phyloP scores from a whole-genome alignment of 1,140 invertebrate species.

The Drosophila lacteicornis region DNA sequence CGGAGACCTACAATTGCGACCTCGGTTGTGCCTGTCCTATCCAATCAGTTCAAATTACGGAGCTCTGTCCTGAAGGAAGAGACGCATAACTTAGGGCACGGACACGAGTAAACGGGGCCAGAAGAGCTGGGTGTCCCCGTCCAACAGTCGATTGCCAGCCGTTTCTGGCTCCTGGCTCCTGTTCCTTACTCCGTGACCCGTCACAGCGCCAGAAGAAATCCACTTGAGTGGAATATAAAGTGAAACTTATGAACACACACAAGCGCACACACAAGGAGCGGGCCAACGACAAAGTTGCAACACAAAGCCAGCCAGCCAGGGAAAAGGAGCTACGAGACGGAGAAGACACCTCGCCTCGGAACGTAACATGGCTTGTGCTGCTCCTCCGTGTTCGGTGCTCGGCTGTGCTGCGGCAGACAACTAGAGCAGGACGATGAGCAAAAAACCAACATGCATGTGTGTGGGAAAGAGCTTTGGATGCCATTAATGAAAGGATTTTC shows the following conservation, averaged over 20 bases:
- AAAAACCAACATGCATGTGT: slow-evolving; percentile 31
- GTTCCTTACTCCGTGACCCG: slow-evolving; percentile 28
- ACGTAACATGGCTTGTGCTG: slow-evolving; percentile 44
- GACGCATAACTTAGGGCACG: slow-evolving; percentile 27
- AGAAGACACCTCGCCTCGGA: slow-evolving; percentile 47
- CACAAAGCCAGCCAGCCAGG: slow-evolving; percentile 33
- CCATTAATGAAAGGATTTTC: slow-evolving; percentile 78
- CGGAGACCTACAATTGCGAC: slow-evolving; percentile 5
- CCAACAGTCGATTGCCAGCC: slow-evolving; percentile 37
- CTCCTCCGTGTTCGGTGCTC: slow-evolving; percentile 15
- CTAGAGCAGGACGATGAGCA: slow-evolving; percentile 48
- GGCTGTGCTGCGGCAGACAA: slow-evolving; percentile 28
- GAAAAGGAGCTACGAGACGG: slow-evolving; percentile 31
- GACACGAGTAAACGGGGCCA: slow-evolving; percentile 5
- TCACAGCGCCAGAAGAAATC: slow-evolving; percentile 42
- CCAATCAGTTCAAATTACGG: slow-evolving; percentile 50
- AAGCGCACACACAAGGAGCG: neutral
- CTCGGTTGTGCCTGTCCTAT: slow-evolving; percentile 22
- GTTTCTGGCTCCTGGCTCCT: slow-evolving; percentile 15
- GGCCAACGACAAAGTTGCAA: slow-evolving; percentile 52
- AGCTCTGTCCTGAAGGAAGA: slow-evolving; percentile 40
- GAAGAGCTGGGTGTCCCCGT: neutral
- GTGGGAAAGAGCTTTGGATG: slow-evolving; percentile 56
- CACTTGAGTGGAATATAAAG: slow-evolving; percentile 60
- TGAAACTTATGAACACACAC: slow-evolving; percentile 34